Evolutionary conservation across 2,113 vertebrate species (phyloP).

Genomic region (Cettia cetti): DNA sequence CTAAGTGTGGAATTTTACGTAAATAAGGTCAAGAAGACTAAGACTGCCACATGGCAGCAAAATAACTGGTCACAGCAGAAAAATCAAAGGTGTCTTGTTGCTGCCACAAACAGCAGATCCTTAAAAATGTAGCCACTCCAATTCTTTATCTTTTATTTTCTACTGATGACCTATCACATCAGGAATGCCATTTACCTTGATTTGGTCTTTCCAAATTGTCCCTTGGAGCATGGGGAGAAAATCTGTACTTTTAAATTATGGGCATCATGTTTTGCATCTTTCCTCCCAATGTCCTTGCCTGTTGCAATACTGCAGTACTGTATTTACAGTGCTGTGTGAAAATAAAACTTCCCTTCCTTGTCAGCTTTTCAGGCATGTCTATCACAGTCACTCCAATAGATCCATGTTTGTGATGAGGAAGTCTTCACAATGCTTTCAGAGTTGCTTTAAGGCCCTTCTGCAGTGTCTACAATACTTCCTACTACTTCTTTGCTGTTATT

Average conservation of each 20-base stretch:
- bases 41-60: background rate
- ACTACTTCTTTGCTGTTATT: background rate
- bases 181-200: background rate
- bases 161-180: background rate
- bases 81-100: background rate
- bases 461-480: rapidly evolving
- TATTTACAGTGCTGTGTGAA: conserved; percentile 75
- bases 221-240: background rate
- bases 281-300: conserved; percentile 77
- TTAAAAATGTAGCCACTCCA: background rate
- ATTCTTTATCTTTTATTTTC: background rate
- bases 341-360: conserved; percentile 65
- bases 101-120: background rate
- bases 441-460: background rate
- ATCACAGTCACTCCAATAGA: background rate
- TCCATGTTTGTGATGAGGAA: background rate
- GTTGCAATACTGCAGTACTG: conserved; percentile 72
- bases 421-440: background rate
- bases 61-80: background rate
- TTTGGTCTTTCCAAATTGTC: background rate
- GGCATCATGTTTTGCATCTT: conserved; percentile 83
- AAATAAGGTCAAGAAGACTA: background rate
- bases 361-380: background rate
- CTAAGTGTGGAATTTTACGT: background rate
- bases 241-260: background rate